Evolutionary conservation across 1,140 invertebrate genomes (phyloP), one percentile per base, ranked within the genome.

Genomic region (Phocides pigmalion): DNA sequence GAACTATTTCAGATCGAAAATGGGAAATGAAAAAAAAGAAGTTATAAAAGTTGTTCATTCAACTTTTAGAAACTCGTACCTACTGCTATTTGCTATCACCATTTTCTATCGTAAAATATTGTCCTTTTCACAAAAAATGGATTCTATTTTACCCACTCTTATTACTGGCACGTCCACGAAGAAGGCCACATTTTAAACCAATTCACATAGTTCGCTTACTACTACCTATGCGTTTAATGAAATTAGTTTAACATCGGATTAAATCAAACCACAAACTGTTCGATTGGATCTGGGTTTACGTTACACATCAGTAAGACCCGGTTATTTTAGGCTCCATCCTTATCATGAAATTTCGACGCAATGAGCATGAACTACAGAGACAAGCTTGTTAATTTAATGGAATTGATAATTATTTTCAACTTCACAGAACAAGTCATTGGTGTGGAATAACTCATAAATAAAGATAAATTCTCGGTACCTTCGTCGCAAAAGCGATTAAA

Each of bases 401-500:
- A 59, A 59, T 59, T 59, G 56, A 59, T 59, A 59, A 59, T 59
- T 35, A 59, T 46, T 59, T 53, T 59, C 56, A 59, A 59, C 56
- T 59, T 59, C 56, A 37, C 25, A 59, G 28, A 59, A 47, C 42
- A 47, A 47, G 46, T 59, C 42, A 59, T n/a, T 35, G 42, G 16
- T 11, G n/a, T 59, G 41, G 42, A 59, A 59, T 51, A 12, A 15
- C 47, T n/a, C 25, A 17, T 51, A 35, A 35, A 51, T 51, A 51
- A 51, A 39, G 2, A 11, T 8, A 32, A 32, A 11, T 32, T 32
- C 28, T 11, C 28, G 35, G 12, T 5, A 39, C 4, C 35, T 0
- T 4, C 14, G 11, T 4, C 35, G 12, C 1, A 39, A 39, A 39
- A 4, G 35, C 35, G 35, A 39, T 39, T n/a, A 59, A 46, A 59